phyloP scores from a whole-genome alignment of 2,113 vertebrate species.

The Brienomyrus longianalis region DNA sequence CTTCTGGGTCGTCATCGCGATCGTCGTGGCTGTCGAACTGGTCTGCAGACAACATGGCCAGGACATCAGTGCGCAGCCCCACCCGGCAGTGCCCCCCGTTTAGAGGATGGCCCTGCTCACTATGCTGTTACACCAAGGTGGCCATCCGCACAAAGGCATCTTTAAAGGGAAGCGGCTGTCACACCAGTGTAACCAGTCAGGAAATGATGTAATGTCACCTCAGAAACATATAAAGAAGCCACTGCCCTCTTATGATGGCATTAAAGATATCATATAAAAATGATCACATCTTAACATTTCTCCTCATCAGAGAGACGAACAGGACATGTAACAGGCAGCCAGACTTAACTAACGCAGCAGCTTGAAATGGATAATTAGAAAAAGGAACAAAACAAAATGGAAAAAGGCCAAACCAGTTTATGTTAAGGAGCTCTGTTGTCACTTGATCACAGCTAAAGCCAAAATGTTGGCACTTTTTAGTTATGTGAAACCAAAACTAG shows the following conservation, averaged over 20 bases:
- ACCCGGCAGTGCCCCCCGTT: not conserved
- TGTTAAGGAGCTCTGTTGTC: not conserved
- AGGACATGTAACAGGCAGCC: not conserved
- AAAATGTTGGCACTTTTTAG: not conserved
- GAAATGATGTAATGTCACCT: not conserved
- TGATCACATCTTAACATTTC: not conserved
- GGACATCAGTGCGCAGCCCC: not conserved
- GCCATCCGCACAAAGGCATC: not conserved
- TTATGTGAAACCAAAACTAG: not conserved
- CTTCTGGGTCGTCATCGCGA: conserved; percentile 82
- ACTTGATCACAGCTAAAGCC: not conserved
- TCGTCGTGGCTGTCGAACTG: conserved; percentile 88
- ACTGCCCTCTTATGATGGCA: not conserved
- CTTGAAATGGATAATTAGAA: not conserved
- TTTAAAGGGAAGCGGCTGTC: not conserved
- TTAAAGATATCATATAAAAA: not conserved
- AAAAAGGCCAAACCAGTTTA: not conserved
- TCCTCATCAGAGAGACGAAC: not conserved
- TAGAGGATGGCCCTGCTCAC: not conserved
- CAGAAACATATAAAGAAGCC: not conserved
- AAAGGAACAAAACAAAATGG: not conserved
- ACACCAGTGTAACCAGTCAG: not conserved
- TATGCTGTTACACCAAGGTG: not conserved
- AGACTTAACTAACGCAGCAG: not conserved
- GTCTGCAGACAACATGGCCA: conserved; percentile 53